Conservation (phyloP, 2,797 vertebrate species). For the Parambassis ranga region DNA sequence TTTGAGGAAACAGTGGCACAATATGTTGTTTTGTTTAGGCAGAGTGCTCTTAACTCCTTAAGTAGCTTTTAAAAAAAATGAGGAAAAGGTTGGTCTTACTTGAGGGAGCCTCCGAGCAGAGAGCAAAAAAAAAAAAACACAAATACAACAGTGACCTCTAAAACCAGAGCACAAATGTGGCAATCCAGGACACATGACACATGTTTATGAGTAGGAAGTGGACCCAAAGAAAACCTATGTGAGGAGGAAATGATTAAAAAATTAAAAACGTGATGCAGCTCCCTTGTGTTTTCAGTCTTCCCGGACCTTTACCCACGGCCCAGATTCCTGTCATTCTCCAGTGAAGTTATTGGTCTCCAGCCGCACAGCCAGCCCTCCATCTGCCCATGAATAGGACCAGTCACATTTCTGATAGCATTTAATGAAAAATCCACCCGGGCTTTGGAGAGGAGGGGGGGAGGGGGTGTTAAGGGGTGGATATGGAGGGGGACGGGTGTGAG, state of each 20-base stretch:
- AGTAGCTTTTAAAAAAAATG: slow-evolving; percentile 35
- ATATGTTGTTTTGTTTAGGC: slow-evolving; percentile 51
- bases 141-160: slow-evolving; percentile 21
- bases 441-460: slow-evolving; percentile 26
- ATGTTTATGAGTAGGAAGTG: neutral
- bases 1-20: slow-evolving; percentile 32
- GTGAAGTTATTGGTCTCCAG: slow-evolving; percentile 57
- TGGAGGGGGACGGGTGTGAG: slow-evolving; percentile 19
- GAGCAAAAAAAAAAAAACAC: too few relatives aligned
- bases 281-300: neutral
- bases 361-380: slow-evolving; percentile 56
- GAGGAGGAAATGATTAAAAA: slow-evolving; percentile 13
- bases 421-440: slow-evolving; percentile 75
- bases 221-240: slow-evolving; percentile 1
- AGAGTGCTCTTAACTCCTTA: slow-evolving; percentile 63
- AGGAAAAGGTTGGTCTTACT: slow-evolving; percentile 50
- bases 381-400: slow-evolving; percentile 72
- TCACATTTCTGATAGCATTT: slow-evolving; percentile 77
- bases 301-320: slow-evolving; percentile 40
- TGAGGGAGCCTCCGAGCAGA: neutral
- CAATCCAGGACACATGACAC: slow-evolving; percentile 6
- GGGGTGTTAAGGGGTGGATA: slow-evolving; percentile 37
- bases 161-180: neutral
- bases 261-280: neutral
- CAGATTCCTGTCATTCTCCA: slow-evolving; percentile 71